Percentiles rank a stretch among this genome's conserved stretches.
Evolutionary conservation across 2,113 vertebrate genomes (phyloP).

Genomic region (Cardinalis cardinalis): DNA sequence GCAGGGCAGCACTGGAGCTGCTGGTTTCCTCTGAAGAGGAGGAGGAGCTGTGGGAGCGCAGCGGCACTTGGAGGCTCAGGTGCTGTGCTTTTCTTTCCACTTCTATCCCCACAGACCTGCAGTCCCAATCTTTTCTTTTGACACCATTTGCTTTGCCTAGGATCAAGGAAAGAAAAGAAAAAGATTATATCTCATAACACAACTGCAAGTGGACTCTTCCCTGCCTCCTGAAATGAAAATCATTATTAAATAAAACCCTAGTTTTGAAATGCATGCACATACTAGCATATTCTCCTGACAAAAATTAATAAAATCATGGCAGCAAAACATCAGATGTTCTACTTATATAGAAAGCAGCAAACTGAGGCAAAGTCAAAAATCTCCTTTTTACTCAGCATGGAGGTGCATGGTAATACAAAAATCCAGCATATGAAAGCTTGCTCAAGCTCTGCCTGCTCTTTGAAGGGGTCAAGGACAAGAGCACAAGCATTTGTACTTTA

Average conservation of each 20-base stretch:
- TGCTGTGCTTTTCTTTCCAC: constrained; percentile 84
- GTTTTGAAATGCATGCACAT: not conserved
- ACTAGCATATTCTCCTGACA: not conserved
- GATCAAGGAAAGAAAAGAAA: not conserved
- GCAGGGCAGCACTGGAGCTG: constrained; percentile 89
- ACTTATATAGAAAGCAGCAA: no score
- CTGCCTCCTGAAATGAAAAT: not conserved
- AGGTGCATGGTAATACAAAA: not conserved
- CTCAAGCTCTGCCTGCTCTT: not conserved
- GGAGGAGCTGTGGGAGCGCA: constrained; percentile 89
- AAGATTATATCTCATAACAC: not conserved
- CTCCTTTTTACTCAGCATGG: not conserved
- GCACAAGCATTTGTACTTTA: not conserved
- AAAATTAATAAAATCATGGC: not conserved
- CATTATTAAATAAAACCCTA: not conserved
- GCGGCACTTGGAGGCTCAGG: constrained; percentile 89
- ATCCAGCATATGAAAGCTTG: not conserved
- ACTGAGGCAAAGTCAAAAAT: not conserved
- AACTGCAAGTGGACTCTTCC: not conserved
- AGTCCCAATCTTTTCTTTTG: constrained; percentile 83
- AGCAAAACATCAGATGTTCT: not conserved
- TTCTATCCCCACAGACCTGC: constrained; percentile 78
- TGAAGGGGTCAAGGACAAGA: not conserved
- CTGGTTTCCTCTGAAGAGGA: constrained; percentile 94
- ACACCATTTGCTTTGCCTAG: constrained; percentile 77